Evolutionary conservation across 2,888 invertebrate genomes (phyloP), one percentile per base, ranked within the genome.

Genomic region (Disparrhopalites patrizii): DNA sequence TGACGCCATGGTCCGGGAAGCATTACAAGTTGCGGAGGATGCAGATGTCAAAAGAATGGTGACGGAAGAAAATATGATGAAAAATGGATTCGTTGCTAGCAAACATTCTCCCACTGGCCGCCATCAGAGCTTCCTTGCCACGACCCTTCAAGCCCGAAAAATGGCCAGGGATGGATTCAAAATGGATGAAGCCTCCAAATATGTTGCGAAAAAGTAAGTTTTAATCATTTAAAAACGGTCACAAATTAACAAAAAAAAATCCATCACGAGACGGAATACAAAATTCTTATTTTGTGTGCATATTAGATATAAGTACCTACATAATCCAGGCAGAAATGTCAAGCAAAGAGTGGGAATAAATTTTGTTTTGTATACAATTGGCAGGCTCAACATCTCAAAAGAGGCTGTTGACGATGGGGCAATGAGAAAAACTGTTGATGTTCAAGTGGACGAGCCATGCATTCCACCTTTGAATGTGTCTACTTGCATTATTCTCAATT

Each of bases 181-280:
- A 0, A 85, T 86, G 70, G 86, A 88, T 72, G 82, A 85, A 52
- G 90, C 89, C 0, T 87, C 89, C 0, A 83, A 81, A 74, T 81
- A 79, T 10, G 79, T 89, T 13, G 81, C 83, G 0, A 80, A 80
- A 73, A 81, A 81, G 80, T 84, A 78, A 43, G n/a, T n/a, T 43
- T 5, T 20, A 43, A 43, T 43, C n/a, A 15, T 43, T 43, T 43
- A 43, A 43, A 36, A 10, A 15, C 15, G 36, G 7, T 7, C 15
- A 36, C 36, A 36, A 36, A 36, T n/a, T n/a, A n/a, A n/a, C n/a
- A n/a, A n/a, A n/a, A n/a, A n/a, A n/a, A n/a, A n/a, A n/a, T n/a
- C n/a, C n/a, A n/a, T n/a, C n/a, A n/a, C n/a, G n/a, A n/a, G n/a
- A n/a, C n/a, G n/a, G n/a, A n/a, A n/a, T n/a, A n/a, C n/a, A n/a